A percentile compares a stretch with the other conserved stretches of the same genome.
Conservation (phyloP, 2,888 invertebrate species). For the Plutella xylostella region DNA sequence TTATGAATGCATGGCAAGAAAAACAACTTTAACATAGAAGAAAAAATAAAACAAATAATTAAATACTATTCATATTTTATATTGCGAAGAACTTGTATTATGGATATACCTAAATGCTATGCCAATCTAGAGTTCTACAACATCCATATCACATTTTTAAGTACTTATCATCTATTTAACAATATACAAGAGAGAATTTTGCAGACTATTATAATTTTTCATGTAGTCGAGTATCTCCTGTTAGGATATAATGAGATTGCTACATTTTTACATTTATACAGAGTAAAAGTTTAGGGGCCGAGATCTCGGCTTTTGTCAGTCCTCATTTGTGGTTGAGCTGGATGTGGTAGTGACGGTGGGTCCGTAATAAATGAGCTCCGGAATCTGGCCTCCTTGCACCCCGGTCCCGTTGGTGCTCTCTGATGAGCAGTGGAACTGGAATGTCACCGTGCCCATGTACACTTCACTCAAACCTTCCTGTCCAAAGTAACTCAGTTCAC, state of each 20-base stretch:
- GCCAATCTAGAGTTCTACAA: constrained; percentile 59
- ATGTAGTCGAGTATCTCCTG: constrained; percentile 15
- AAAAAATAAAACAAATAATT: not conserved
- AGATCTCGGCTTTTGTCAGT: constrained; percentile 53
- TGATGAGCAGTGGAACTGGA: constrained; percentile 97
- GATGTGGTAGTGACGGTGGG: constrained; percentile 71
- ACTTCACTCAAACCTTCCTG: constrained; percentile 97
- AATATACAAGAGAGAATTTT: constrained; percentile 49
- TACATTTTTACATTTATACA: constrained; percentile 28
- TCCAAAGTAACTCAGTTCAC: constrained; percentile 95
- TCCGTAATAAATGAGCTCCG: constrained; percentile 95
- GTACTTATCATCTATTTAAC: constrained; percentile 47
- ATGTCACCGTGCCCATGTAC: constrained; percentile 91
- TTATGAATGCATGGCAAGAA: no score
- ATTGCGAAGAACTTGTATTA: constrained; percentile 22
- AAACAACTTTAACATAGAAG: not conserved
- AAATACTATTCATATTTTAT: not conserved
- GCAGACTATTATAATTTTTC: constrained; percentile 43
- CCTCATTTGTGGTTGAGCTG: constrained; percentile 53
- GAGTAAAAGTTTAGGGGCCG: constrained; percentile 41
- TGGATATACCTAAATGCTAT: constrained; percentile 39
- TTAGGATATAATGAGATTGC: constrained; percentile 18
- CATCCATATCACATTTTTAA: constrained; percentile 66
- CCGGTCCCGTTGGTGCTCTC: constrained; percentile 98
- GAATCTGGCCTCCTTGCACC: constrained; percentile 97